Conservation (phyloP, 2,797 vertebrate species). For the Arrhamphus sclerolepis region DNA sequence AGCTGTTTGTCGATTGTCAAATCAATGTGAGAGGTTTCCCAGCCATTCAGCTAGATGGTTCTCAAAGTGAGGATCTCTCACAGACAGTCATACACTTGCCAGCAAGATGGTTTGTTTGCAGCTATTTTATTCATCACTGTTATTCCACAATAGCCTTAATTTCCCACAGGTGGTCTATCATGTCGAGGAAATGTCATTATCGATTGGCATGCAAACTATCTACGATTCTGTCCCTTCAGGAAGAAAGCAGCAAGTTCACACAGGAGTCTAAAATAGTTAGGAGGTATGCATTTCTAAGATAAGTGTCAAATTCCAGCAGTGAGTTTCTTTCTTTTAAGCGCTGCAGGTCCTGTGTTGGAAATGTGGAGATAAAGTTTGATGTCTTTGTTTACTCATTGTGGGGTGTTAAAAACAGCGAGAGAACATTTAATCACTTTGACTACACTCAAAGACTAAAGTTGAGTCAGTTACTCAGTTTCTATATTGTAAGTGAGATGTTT, state of each 20-base stretch:
- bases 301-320: slow-evolving; percentile 47
- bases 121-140: slow-evolving; percentile 12
- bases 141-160: neutral
- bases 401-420: neutral
- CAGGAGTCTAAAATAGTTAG: slow-evolving; percentile 17
- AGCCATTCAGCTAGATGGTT: slow-evolving; percentile 20
- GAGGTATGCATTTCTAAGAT: slow-evolving; percentile 23
- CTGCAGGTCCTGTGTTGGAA: neutral
- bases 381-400: neutral
- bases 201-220: slow-evolving; percentile 2
- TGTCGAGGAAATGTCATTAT: neutral
- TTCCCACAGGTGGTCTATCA: slow-evolving; percentile 7
- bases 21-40: slow-evolving; percentile 47
- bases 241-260: slow-evolving; percentile 23
- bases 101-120: slow-evolving; percentile 24
- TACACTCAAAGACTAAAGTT: neutral
- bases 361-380: neutral
- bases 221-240: slow-evolving; percentile 11
- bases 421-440: neutral
- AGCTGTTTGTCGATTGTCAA: slow-evolving; percentile 60
- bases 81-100: slow-evolving; percentile 11
- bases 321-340: slow-evolving; percentile 5
- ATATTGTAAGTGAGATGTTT: too few species aligned
- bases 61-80: slow-evolving; percentile 19
- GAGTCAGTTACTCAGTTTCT: too few species aligned